Conservation (phyloP, 2,113 vertebrate species). For the Menura novaehollandiae region DNA sequence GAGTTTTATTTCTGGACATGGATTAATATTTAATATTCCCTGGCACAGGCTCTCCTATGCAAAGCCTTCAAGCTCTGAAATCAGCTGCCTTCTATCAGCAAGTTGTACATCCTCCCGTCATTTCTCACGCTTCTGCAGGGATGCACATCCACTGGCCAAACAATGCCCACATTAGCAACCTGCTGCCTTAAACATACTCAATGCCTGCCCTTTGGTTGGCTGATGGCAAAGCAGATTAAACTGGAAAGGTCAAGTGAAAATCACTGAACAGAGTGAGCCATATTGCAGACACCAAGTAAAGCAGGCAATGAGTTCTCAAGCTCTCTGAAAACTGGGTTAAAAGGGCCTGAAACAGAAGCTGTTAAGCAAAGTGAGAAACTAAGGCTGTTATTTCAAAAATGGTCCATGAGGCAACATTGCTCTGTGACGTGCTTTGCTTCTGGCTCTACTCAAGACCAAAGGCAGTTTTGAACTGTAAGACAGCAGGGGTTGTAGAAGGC, state of each 20-base stretch:
- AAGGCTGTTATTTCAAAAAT: background rate
- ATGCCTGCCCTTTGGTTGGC: background rate
- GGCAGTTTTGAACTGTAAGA: background rate
- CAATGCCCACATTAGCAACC: background rate
- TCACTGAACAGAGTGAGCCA: background rate
- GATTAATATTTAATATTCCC: background rate
- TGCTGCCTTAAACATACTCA: background rate
- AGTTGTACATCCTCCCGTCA: accelerated
- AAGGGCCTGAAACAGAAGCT: conserved; percentile 9
- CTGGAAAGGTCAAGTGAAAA: background rate
- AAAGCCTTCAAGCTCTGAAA: background rate
- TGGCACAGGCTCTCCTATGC: background rate
- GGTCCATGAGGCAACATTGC: background rate
- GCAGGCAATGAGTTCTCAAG: background rate
- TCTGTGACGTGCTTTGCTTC: background rate
- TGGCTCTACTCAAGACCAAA: background rate
- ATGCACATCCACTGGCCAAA: background rate
- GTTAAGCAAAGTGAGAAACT: conserved; percentile 6
- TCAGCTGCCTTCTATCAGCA: background rate
- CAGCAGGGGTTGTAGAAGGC: background rate
- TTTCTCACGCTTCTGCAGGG: background rate
- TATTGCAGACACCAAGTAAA: background rate
- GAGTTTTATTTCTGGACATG: background rate
- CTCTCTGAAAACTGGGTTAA: background rate
- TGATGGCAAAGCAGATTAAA: background rate